Conservation (phyloP, 2,797 vertebrate species). For the Semotilus atromaculatus region DNA sequence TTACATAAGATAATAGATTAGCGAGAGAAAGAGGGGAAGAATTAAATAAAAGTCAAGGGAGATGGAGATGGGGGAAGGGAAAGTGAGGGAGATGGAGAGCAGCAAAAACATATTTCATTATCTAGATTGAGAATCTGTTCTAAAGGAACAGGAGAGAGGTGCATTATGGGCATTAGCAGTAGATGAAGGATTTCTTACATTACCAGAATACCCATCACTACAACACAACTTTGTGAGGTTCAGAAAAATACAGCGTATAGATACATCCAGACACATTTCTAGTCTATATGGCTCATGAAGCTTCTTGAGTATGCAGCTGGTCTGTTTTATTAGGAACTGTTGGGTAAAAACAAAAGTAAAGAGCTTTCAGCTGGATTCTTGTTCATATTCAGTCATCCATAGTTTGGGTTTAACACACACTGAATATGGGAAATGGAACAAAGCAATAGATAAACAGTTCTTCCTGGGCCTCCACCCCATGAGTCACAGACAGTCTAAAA, state of each 20-base stretch:
- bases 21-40: not conserved
- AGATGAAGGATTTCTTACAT: not conserved
- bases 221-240: not conserved
- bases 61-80: too few species aligned
- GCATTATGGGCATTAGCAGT: not conserved
- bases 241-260: not conserved
- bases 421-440: not conserved
- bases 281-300: constrained; percentile 18
- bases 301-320: constrained; percentile 13
- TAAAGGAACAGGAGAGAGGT: constrained; percentile 27
- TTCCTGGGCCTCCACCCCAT: constrained; percentile 31
- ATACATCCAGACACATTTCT: constrained; percentile 2
- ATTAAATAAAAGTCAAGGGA: not conserved
- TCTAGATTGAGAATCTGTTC: not conserved
- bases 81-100: not conserved
- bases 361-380: not conserved
- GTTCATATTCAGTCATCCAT: not conserved
- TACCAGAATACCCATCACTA: not conserved
- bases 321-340: constrained; percentile 20
- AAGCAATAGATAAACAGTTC: not conserved
- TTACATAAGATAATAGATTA: constrained; percentile 24
- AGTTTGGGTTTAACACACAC: not conserved
- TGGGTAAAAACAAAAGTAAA: constrained; percentile 20
- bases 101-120: constrained; percentile 5
- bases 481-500: constrained; percentile 21